A percentile compares a stretch with the other conserved stretches of the same genome.
phyloP scores from a whole-genome alignment of 2,888 invertebrate genomes.

The Conistra vaccinii region DNA sequence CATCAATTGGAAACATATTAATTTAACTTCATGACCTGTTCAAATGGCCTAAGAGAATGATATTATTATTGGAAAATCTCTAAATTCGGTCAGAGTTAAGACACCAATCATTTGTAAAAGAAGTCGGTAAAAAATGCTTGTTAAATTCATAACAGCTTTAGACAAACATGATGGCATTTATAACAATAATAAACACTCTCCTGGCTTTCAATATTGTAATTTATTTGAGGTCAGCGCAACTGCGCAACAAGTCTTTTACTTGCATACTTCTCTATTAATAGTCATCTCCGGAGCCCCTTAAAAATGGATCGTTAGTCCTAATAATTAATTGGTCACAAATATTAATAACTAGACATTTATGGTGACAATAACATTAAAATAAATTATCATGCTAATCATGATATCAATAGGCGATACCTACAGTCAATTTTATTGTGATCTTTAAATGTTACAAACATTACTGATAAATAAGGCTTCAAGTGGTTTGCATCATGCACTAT shows the following conservation, averaged over 20 bases:
- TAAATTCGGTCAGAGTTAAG: not conserved
- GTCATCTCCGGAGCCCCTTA: not conserved
- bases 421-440: conserved; percentile 50
- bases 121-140: not conserved
- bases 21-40: not conserved
- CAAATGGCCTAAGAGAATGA: not conserved
- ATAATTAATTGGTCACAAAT: not conserved
- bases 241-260: too few species aligned
- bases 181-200: too few species aligned
- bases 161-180: too few species aligned
- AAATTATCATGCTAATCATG: conserved; percentile 4
- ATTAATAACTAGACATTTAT: conserved; percentile 17
- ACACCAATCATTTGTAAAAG: too few species aligned
- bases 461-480: conserved; percentile 29
- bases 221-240: too few species aligned
- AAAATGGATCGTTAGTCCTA: not conserved
- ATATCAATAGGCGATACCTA: conserved; percentile 7
- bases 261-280: too few species aligned
- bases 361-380: conserved; percentile 25
- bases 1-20: not conserved
- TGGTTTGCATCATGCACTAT: conserved; percentile 9
- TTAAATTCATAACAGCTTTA: not conserved
- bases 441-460: conserved; percentile 47
- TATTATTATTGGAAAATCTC: not conserved
- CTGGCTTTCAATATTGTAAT: too few species aligned